These are phyloP conservation scores for Ailurus styani DNA, from an alignment of 2,113 vertebrate genomes.

Conservation along the genomic window DNA sequence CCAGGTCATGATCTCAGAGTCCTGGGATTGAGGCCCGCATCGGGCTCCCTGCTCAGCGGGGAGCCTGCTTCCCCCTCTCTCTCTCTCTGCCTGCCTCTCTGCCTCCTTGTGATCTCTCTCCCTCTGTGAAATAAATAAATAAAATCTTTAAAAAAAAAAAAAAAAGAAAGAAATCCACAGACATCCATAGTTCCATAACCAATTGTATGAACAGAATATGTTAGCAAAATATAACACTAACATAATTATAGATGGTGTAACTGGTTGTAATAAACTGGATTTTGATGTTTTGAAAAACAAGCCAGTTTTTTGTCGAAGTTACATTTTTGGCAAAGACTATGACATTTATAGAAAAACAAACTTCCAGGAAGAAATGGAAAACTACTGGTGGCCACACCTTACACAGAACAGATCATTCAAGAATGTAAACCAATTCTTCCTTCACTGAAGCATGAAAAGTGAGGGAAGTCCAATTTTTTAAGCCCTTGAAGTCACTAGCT, in stretches of 20 bases:
- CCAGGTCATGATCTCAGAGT: no score
- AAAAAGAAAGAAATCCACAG: neutral
- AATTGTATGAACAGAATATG: neutral
- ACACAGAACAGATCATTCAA: neutral
- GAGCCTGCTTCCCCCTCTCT: no score
- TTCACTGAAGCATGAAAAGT: neutral
- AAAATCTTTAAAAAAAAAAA: no score
- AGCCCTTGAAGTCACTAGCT: neutral
- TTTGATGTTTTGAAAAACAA: constrained; percentile 1
- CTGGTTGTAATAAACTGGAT: neutral
- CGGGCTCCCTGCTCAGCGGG: no score
- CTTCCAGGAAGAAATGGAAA: neutral
- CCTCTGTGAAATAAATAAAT: no score
- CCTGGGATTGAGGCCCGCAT: no score
- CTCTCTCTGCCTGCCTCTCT: no score
- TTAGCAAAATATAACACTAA: neutral
- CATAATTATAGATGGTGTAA: neutral
- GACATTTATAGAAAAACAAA: neutral
- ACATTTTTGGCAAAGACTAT: neutral
- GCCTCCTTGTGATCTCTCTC: no score
- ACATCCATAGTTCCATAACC: neutral
- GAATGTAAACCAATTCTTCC: neutral
- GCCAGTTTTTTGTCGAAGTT: neutral
- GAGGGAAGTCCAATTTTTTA: neutral
- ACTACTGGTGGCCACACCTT: neutral